Evolutionary conservation across 2,888 invertebrate genomes (phyloP), one percentile per base, ranked within the genome.

Genomic region (Drosophila yooni): DNA sequence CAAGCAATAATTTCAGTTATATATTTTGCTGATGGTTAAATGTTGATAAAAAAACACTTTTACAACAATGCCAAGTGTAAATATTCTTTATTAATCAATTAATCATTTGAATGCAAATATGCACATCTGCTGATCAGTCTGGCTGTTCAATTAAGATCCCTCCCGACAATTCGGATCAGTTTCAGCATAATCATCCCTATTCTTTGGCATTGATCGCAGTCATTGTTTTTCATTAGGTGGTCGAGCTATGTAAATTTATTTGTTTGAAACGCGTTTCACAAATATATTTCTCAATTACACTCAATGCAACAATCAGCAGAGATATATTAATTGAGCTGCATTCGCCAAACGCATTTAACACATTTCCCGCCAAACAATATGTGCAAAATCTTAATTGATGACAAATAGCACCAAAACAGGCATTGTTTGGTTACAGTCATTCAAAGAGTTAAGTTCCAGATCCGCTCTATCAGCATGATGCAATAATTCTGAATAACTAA

Each of bases 181-280:
- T 80, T 61, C 66, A 54, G 27, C 59, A 65, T 74, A 74, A 74
- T 81, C 69, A 63, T 76, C 59, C 59, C 57, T 69, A 68, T 69
- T 64, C 71, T 57, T 52, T 81, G 64, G 48, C 63, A 75, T 70
- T 78, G 87, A 78, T 86, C 69, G 56, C 54, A 66, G 36, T 71
- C 70, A 87, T 84, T 84, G 65, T 31, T 67, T 71, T 83, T 74
- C 68, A 87, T 89, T 76, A 74, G 77, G 70, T 80, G 63, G 18
- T 56, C 36, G 64, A 27, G 60, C n/a, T 74, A 84, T 84, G 88
- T 76, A 87, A 86, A 89, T 89, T 89, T 73, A 82, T 87, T 87
- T 70, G 76, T 74, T 79, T 72, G 73, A 54, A 60, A 80, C 70
- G 60, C 72, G 62, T 50, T 11, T 69, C 48, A 21, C 40, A 51